Percentiles rank a stretch among this genome's conserved stretches.
Evolutionary conservation across 2,888 invertebrate species (phyloP).

Genomic region (Xanthorhoe spadicearia): DNA sequence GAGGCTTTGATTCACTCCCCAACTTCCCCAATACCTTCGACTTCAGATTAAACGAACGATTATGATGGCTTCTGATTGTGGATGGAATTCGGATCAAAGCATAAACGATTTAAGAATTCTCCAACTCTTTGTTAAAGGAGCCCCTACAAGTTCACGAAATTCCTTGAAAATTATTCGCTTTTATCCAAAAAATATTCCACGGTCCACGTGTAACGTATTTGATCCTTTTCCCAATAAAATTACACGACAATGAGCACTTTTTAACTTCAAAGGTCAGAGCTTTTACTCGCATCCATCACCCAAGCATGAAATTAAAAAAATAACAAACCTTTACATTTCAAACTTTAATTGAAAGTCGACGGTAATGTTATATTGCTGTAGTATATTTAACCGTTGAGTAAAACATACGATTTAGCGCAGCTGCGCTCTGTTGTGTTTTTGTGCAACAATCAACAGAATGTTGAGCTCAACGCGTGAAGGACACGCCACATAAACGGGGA

Average conservation of each 20-base stretch:
- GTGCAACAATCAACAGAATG: background rate
- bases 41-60: background rate
- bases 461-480: background rate
- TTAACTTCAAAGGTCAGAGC: background rate
- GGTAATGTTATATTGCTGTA: background rate
- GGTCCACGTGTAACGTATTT: background rate
- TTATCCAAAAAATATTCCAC: too few relatives aligned
- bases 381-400: background rate
- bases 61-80: slow-evolving; percentile 6
- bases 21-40: slow-evolving; percentile 10
- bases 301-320: background rate
- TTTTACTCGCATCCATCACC: background rate
- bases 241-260: background rate
- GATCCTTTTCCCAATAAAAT: background rate
- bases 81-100: slow-evolving; percentile 1
- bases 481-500: background rate
- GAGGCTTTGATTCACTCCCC: slow-evolving; percentile 16
- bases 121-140: background rate
- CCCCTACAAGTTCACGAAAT: background rate
- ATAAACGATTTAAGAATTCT: background rate
- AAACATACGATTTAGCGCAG: background rate
- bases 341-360: background rate
- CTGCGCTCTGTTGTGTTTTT: background rate
- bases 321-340: background rate
- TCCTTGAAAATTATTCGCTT: background rate